phyloP scores from a whole-genome alignment of 2,113 vertebrate genomes.

The Tupaia chinensis region DNA sequence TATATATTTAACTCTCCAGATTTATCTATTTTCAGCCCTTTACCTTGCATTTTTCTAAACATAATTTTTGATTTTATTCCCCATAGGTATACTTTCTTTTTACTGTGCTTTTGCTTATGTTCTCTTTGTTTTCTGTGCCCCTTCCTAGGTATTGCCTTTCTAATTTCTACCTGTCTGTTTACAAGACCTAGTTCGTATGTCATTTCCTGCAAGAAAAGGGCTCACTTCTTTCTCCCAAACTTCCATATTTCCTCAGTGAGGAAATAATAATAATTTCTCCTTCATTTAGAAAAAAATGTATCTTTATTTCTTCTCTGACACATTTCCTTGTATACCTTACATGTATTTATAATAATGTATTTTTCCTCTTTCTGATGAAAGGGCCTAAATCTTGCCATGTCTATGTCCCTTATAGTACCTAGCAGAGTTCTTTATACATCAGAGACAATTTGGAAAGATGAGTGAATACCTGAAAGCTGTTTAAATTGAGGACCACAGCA shows the following conservation, averaged over 20 bases:
- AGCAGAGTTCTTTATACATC: background rate
- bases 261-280: background rate
- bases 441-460: background rate
- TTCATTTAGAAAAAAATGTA: background rate
- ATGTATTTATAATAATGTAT: background rate
- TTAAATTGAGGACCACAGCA: background rate
- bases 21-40: background rate
- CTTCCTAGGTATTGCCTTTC: background rate
- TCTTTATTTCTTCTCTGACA: slow-evolving; percentile 41
- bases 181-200: background rate
- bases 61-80: background rate
- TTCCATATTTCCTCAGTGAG: background rate
- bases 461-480: background rate
- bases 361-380: background rate
- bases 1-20: background rate
- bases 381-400: background rate
- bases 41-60: background rate
- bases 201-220: slow-evolving; percentile 2
- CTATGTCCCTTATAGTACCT: background rate
- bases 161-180: slow-evolving; percentile 6
- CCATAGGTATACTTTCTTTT: background rate
- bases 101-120: background rate
- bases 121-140: background rate
- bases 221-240: background rate
- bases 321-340: background rate